Evolutionary conservation across 2,888 invertebrate genomes (phyloP), one percentile per base, ranked within the genome.

Genomic region (Standfussiana lucernea): DNA sequence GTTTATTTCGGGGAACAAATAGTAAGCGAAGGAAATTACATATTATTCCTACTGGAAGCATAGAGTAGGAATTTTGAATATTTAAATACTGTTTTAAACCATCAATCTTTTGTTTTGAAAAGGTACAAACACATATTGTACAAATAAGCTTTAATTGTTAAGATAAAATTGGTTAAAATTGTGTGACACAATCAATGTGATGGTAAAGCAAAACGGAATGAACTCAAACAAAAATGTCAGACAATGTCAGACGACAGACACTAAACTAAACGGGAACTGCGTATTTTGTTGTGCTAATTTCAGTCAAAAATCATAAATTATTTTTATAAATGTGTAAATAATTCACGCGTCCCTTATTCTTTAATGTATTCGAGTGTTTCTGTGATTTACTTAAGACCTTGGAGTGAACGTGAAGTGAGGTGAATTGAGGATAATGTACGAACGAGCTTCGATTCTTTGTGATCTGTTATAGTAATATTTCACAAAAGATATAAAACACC

Each of bases 251-350:
- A 59, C 47, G n/a, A n/a, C n/a, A n/a, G n/a, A n/a, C n/a, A n/a
- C n/a, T n/a, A n/a, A n/a, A 90, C 82, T 80, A 85, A 90, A 24
- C 87, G 88, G 89, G 88, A 92, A 95, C 91, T 95, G 95, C 95
- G 95, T 95, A 95, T 94, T 94, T 93, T 92, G 86, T 90, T 87
- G 90, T 91, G 88, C 87, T 92, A 90, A 90, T 91, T 91, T 89
- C 76, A 84, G 71, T 70, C 79, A 81, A 81, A 88, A 89, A 83
- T 80, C 88, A 79, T 90, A 84, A 87, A 90, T 86, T 90, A 81
- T 62, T 73, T 79, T 76, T 89, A 82, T 90, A 90, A 90, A 90
- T 87, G 87, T 92, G 90, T 90, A 89, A 86, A 91, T 90, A 88
- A 82, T 72, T 77, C 79, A 79, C 86, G 77, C 75, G 56, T 85